Conservation (phyloP, 2,113 vertebrate genomes). For the Tetraodon nigroviridis region DNA sequence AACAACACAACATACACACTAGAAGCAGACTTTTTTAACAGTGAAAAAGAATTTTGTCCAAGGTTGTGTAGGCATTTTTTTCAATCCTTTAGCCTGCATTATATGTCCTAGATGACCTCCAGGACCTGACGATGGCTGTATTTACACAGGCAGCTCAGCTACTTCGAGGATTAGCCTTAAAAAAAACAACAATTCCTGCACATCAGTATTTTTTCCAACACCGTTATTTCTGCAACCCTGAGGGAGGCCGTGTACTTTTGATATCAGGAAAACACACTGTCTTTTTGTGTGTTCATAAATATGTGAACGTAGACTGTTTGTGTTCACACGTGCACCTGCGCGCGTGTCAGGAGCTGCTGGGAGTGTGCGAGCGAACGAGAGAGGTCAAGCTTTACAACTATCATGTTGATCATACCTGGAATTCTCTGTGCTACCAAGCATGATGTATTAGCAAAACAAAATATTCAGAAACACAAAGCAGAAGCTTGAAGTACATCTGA, state of each 20-base stretch:
- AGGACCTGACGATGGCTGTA: slow-evolving; percentile 13
- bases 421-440: slow-evolving; percentile 27
- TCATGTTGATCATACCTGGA: slow-evolving; percentile 41
- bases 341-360: slow-evolving; percentile 8
- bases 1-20: not conserved
- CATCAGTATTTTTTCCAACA: slow-evolving; percentile 5
- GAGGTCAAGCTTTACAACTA: slow-evolving; percentile 10
- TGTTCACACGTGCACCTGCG: not conserved
- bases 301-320: no score
- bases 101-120: slow-evolving; percentile 6
- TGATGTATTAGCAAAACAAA: slow-evolving; percentile 16
- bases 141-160: slow-evolving; percentile 8
- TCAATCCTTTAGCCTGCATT: slow-evolving; percentile 13
- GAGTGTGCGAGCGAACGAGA: slow-evolving; percentile 1
- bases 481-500: no score
- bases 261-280: not conserved
- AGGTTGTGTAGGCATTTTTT: not conserved
- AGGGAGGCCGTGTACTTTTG: not conserved
- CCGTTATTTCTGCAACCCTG: not conserved
- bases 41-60: not conserved
- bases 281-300: not conserved
- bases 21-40: slow-evolving; percentile 18
- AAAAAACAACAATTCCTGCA: slow-evolving; percentile 1
- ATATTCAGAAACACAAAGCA: slow-evolving; percentile 35
- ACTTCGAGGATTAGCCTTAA: slow-evolving; percentile 6